phyloP scores from a whole-genome alignment of 1,140 invertebrate genomes.

The Grapholita molesta region DNA sequence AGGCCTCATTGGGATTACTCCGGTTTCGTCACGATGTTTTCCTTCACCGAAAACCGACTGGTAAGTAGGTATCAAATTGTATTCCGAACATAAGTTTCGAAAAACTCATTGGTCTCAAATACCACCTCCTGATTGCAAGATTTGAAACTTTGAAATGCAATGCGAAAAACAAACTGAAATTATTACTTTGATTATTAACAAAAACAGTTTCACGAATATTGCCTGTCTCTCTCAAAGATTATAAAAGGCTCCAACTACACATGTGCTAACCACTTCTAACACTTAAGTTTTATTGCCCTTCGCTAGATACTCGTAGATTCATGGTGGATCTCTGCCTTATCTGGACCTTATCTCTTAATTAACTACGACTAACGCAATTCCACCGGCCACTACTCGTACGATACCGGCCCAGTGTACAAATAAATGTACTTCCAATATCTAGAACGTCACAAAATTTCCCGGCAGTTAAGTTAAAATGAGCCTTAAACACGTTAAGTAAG shows the following conservation, averaged over 20 bases:
- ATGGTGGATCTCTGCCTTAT: slow-evolving; percentile 37
- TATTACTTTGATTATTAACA: too few species aligned
- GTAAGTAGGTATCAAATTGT: too few species aligned
- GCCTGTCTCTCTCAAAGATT: too few species aligned
- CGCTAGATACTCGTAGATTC: slow-evolving; percentile 39
- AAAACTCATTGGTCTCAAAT: too few species aligned
- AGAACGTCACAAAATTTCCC: neutral
- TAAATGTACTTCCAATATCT: neutral
- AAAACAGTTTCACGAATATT: too few species aligned
- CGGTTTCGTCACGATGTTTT: too few species aligned
- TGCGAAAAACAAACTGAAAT: too few species aligned
- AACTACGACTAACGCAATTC: slow-evolving; percentile 36
- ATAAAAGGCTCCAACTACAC: neutral
- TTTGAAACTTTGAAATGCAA: too few species aligned
- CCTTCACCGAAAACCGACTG: too few species aligned
- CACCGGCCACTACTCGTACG: neutral
- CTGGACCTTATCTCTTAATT: slow-evolving; percentile 38
- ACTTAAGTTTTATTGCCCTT: slow-evolving; percentile 24
- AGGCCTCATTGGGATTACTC: too few species aligned
- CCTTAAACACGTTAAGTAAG: neutral
- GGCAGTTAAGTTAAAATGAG: neutral
- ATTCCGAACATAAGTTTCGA: too few species aligned
- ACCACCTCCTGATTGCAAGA: too few species aligned
- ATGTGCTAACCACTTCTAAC: neutral
- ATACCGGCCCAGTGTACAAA: neutral